These are phyloP conservation scores for Spicauda simplicius DNA, from an alignment of 2,888 invertebrate species.

Conservation along the genomic window DNA sequence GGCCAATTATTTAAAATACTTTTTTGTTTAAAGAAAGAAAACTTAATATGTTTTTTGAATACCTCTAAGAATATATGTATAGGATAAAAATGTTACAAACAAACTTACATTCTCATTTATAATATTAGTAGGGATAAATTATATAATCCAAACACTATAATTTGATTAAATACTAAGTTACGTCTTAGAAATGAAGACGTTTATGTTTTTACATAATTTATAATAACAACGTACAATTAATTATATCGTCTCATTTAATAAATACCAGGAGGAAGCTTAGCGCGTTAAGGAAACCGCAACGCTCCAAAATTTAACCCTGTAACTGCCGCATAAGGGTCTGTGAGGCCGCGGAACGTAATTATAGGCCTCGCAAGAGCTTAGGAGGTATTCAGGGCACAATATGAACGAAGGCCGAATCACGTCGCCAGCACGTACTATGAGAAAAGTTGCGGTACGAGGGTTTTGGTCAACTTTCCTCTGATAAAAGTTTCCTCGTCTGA, in stretches of 20 bases:
- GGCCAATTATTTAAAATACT: no score
- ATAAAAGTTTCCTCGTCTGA: constrained; percentile 82
- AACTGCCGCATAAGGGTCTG: constrained; percentile 19
- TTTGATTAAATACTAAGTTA: no score
- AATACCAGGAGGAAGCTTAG: constrained; percentile 9
- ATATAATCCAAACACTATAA: no score
- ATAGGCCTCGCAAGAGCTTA: constrained; percentile 23
- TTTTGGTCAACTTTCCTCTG: constrained; percentile 81
- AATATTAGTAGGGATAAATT: no score
- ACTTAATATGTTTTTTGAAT: no score
- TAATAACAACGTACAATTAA: neutral
- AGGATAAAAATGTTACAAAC: no score
- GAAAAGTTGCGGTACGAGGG: constrained; percentile 70
- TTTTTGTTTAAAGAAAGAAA: no score
- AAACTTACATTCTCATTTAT: no score
- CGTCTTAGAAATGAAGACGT: no score
- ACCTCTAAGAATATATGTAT: no score
- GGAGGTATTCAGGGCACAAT: constrained; percentile 39
- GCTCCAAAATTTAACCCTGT: constrained; percentile 26
- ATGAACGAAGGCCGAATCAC: constrained; percentile 24
- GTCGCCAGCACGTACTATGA: constrained; percentile 53
- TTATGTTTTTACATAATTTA: neutral
- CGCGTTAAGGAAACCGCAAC: constrained; percentile 1
- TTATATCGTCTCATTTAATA: constrained; percentile 12
- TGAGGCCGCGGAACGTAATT: constrained; percentile 28